These are phyloP conservation scores for Bombycilla garrulus DNA, from an alignment of 2,113 vertebrate species.

Conservation along the genomic window DNA sequence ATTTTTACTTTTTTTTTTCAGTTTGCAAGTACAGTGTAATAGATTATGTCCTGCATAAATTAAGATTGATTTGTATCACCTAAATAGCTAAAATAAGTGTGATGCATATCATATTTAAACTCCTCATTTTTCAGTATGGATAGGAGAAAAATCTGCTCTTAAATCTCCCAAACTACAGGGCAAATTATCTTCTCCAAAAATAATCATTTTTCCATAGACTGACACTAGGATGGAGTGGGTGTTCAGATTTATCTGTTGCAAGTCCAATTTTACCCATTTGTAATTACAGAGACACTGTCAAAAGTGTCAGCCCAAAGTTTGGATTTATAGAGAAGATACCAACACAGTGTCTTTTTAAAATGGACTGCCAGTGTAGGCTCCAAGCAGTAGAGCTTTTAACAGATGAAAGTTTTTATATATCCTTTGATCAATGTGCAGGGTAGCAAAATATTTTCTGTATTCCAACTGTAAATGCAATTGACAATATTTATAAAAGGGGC, in stretches of 20 bases:
- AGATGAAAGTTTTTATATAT: not conserved
- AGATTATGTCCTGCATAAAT: slow-evolving; percentile 5
- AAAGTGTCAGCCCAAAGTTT: slow-evolving; percentile 1
- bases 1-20: not conserved
- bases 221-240: not conserved
- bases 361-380: not conserved
- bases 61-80: not conserved
- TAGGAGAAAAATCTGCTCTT: slow-evolving; percentile 9
- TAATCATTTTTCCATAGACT: not conserved
- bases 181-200: slow-evolving; percentile 6
- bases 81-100: not conserved
- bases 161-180: not conserved
- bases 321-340: not conserved
- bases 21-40: not conserved
- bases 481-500: not conserved
- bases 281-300: slow-evolving; percentile 8
- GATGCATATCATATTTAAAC: not conserved
- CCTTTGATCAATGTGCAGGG: not conserved
- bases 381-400: not conserved
- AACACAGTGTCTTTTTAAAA: not conserved
- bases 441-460: not conserved
- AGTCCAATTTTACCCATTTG: slow-evolving; percentile 1
- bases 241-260: slow-evolving; percentile 19
- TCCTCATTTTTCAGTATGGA: not conserved
- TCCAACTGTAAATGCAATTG: not conserved